Base-by-base conservation (phyloP, 2,888 invertebrate genomes). In the Drosophila aldrichi region DNA sequence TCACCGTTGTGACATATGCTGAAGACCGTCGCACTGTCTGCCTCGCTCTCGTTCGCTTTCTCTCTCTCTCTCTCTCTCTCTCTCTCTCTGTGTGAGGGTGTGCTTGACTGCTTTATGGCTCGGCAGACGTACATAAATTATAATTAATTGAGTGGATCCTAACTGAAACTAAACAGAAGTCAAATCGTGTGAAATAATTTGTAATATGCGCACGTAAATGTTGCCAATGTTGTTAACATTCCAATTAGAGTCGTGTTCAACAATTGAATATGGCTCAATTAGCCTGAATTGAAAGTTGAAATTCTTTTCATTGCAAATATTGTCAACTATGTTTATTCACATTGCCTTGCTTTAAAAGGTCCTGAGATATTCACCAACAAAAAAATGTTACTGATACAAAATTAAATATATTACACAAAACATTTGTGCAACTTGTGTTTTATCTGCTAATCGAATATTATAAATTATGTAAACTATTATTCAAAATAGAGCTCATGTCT, bases 121-220 rank as follows among this genome's bases (percentile, higher is more conserved):
- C 43, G 58, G 41, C 65, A 60, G 36, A 51, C 40, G 46, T 52
- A 58, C 80, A 88, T 82, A 74, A 79, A 86, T 73, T 88, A 73
- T 74, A 77, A 86, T 86, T 88, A 88, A 88, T 86, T 70, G 77
- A 88, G 81, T 80, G 70, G 51, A 70, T 79, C 49, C 43, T 64
- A 61, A 65, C 38, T 52, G 63, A 32, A 65, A 61, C 69, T 57
- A 70, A 84, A 74, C 74, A 74, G 71, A 74, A 55, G 72, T 51
- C 55, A 88, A 83, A 85, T 80, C 71, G 77, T 74, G 86, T 70
- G 86, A 72, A 74, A 77, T 85, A 88, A 82, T 88, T 79, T 72
- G 55, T 29, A 38, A 22, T 25, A 36, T 55, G 55, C 14, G 55
- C 38, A 34, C 29, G 34, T 22, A 34, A 43, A 40, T 70, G 32